Evolutionary conservation across 2,888 invertebrate species (phyloP).

Genomic region (Syrista parreyssii): DNA sequence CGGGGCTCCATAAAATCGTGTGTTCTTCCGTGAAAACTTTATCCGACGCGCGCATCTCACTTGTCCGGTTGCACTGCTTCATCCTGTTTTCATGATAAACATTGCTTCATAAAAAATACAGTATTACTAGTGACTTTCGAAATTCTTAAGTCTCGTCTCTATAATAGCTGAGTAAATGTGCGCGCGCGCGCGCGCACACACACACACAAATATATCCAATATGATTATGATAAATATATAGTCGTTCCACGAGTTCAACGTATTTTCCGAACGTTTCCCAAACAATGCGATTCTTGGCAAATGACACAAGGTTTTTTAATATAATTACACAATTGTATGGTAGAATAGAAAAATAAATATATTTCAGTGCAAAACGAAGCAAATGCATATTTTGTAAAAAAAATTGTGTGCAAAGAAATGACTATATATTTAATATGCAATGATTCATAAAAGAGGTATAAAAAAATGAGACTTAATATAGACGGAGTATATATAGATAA

Average conservation of each 20-base stretch:
- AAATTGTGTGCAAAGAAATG: no score
- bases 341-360: background rate
- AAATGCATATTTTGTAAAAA: no score
- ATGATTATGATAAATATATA: background rate
- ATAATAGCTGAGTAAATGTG: no score
- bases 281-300: background rate
- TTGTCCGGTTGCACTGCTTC: background rate
- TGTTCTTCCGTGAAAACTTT: slow-evolving; percentile 57
- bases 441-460: background rate
- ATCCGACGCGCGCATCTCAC: slow-evolving; percentile 28
- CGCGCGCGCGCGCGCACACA: no score
- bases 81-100: background rate
- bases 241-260: background rate
- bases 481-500: background rate
- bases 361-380: background rate
- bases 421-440: background rate
- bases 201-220: background rate
- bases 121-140: background rate
- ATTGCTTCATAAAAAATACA: background rate
- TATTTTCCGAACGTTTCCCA: background rate
- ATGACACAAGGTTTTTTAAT: background rate
- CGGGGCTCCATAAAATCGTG: slow-evolving; percentile 61
- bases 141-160: background rate
- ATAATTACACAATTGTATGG: background rate
- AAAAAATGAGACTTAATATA: background rate